Evolutionary conservation across 2,113 vertebrate species (phyloP).

Genomic region (Mesoclemmys tuberculata): DNA sequence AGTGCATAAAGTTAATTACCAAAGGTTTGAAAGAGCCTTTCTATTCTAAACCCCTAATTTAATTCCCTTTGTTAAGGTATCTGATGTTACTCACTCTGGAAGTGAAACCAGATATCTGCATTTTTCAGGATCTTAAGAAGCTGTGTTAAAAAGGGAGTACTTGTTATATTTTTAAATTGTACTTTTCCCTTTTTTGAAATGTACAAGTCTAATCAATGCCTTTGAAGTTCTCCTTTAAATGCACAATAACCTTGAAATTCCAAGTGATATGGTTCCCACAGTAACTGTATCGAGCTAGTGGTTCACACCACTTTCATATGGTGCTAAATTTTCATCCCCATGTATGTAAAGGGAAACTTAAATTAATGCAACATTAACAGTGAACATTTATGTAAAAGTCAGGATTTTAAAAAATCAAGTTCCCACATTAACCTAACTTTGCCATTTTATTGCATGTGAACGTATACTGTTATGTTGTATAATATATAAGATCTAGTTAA

Average conservation of each 20-base stretch:
- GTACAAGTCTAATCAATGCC: background rate
- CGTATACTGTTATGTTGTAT: too few species aligned
- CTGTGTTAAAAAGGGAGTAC: background rate
- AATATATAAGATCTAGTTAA: too few species aligned
- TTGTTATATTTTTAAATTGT: background rate
- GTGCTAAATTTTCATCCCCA: background rate
- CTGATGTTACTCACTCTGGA: background rate
- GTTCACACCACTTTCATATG: background rate
- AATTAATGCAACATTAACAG: too few species aligned
- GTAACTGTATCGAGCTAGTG: background rate
- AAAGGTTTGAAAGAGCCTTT: background rate
- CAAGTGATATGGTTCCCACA: background rate
- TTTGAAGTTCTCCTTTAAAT: background rate
- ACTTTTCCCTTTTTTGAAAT: background rate
- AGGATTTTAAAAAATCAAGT: too few species aligned
- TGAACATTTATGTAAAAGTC: too few species aligned
- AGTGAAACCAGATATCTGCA: background rate
- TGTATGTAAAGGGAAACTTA: background rate
- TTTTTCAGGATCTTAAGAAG: background rate
- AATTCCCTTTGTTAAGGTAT: background rate
- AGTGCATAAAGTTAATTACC: background rate
- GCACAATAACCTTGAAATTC: background rate
- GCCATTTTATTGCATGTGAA: too few species aligned
- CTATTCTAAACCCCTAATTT: background rate
- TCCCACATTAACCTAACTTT: too few species aligned